Base-by-base conservation (phyloP, 1,140 invertebrate species). In the Episyrphus balteatus region DNA sequence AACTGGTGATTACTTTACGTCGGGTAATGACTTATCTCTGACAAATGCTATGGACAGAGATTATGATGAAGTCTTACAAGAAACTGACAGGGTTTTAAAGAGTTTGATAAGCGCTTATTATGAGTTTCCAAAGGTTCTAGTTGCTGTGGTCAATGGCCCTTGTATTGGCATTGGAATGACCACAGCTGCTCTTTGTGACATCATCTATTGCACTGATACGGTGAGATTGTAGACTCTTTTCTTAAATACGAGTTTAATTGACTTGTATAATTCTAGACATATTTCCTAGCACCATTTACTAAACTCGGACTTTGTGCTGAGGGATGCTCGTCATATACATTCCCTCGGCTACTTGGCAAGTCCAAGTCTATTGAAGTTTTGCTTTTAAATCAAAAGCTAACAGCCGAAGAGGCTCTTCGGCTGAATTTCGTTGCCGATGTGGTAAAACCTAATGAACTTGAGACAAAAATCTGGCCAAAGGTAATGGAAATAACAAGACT, bases 151-250 rank as follows among this genome's bases (percentile, higher is more conserved):
- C 1, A 94, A 98, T 78, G 94, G 92, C 32, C 90, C 88, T 42
- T 90, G 92, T n/a, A 78, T 96, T 51, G 95, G 95, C 15, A 82
- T 98, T 53, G 82, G 82, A 42, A 82, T 83, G 1, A 96, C 92
- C 9, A 79, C 83, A 1, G 68, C 92, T 17, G 80, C 79, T 10
- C 72, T 97, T 1, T 96, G 82, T 77, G 94, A 98, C 74, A 73
- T 86, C 41, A 82, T 96, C 19, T 92, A 88, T 71, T 86, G 89
- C 36, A 81, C 82, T n/a, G 80, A 89, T 48, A 79, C 66, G 49
- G 21, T 26, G 8, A 26, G 21, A 26, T 77, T 77, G 64, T 56
- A 26, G n/a, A n/a, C n/a, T 8, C 6, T 37, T 32, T 18, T 41
- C 12, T 12, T 19, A 14, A 45, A n/a, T 13, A 46, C 40, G 21